Base-by-base conservation (phyloP, 92 coral and sea anemone genomes). In the Bergia puertoricense region DNA sequence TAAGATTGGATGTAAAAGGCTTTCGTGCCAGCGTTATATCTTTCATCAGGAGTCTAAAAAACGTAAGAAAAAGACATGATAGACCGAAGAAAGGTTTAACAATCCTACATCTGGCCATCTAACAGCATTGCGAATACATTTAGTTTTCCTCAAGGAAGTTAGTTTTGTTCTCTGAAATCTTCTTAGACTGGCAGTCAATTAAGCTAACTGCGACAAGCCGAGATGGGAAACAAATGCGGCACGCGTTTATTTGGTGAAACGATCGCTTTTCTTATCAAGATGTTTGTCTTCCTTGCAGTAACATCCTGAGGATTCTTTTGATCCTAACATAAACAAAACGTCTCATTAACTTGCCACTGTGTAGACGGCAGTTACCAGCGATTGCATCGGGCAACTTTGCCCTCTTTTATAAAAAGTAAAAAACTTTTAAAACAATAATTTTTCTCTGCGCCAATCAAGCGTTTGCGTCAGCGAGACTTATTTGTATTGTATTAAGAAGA, bases 211-310 rank as follows among this genome's bases (percentile, higher is more conserved):
- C 76, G 66, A 45, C 30, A 45, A 84, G 65, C 30, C 77, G 40
- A 46, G 46, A 84, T 69, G 87, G 77, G 72, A 84, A 71, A 84
- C 86, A 83, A 83, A 83, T 79, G 72, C 77, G 39, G 65, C 78
- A 11, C 78, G 85, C 84, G 79, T 81, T 88, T 88, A 82, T 86
- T 82, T 88, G 80, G 85, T 77, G 62, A 86, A 91, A 82, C 56
- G 73, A 86, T 42, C 75, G 84, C 80, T 77, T 88, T 91, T 87
- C 89, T 74, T 91, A 87, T 91, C 84, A 81, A 91, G 89, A 88
- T 62, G 88, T 82, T 43, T 57, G 82, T 81, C 80, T 75, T 72
- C 50, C 85, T 81, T 41, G 73, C 90, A 81, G 79, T 81, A 74
- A 86, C 77, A 67, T 82, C 76, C 86, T 65, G 56, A 82, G 30